These are phyloP conservation scores for Amiota mariae DNA, from an alignment of 2,888 invertebrate species.

Conservation along the genomic window DNA sequence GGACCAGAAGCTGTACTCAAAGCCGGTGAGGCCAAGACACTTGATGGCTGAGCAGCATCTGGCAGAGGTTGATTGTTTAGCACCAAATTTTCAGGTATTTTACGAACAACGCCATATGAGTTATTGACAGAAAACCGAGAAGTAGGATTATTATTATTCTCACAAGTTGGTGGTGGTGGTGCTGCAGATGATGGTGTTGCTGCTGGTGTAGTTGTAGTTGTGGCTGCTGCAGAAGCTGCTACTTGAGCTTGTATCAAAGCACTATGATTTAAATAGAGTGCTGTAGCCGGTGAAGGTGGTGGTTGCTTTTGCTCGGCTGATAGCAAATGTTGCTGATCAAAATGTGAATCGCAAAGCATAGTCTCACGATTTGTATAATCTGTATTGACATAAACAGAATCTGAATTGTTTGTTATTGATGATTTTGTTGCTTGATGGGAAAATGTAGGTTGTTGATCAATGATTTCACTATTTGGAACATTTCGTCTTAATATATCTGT, in stretches of 20 bases:
- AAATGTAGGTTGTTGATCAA: conserved; percentile 39
- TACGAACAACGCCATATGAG: conserved; percentile 68
- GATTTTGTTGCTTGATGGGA: neutral
- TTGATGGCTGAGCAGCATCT: conserved; percentile 61
- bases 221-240: conserved; percentile 52
- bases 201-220: conserved; percentile 45
- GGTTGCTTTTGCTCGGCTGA: conserved; percentile 60
- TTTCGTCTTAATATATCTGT: conserved; percentile 45
- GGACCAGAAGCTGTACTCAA: conserved; percentile 83
- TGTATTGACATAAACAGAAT: conserved; percentile 71
- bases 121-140: conserved; percentile 30
- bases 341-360: conserved; percentile 64
- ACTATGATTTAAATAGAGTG: conserved; percentile 62
- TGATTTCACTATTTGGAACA: conserved; percentile 31
- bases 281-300: conserved; percentile 60
- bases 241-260: conserved; percentile 57
- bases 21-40: conserved; percentile 77
- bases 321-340: conserved; percentile 60
- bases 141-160: too few relatives aligned
- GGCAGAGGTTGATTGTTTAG: conserved; percentile 66
- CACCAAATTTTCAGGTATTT: conserved; percentile 73
- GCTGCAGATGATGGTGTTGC: too few relatives aligned
- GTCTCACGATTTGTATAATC: conserved; percentile 72
- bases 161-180: too few relatives aligned
- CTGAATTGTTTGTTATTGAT: conserved; percentile 50